A percentile compares a stretch with the other conserved stretches of the same genome.
Evolutionary conservation across 2,113 vertebrate species (phyloP).

Genomic region (Eulacestoma nigropectus): DNA sequence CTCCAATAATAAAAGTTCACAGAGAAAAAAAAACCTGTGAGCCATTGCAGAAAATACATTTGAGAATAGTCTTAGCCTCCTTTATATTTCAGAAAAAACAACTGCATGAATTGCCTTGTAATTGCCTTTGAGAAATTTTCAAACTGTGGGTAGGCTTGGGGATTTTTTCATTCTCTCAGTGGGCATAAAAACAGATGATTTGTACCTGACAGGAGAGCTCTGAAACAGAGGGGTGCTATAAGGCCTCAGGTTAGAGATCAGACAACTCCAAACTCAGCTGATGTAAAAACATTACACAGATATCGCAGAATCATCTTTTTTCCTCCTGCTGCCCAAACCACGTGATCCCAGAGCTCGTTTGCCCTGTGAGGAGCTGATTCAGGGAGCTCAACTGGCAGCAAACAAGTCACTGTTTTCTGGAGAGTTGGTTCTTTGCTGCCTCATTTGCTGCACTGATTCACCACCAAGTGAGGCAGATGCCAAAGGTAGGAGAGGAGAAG

Average conservation of each 20-base stretch:
- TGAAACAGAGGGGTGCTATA: background rate
- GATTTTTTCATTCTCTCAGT: background rate
- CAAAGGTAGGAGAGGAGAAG: background rate
- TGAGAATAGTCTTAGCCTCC: background rate
- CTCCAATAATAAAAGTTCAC: background rate
- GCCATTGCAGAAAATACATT: background rate
- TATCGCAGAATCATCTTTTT: background rate
- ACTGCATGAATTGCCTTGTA: background rate
- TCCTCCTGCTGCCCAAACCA: background rate
- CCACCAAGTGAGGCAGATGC: background rate
- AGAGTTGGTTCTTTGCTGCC: background rate
- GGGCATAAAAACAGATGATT: background rate
- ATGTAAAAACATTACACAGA: background rate
- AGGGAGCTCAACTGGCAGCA: background rate
- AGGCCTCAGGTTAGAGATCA: background rate
- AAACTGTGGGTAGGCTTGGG: background rate
- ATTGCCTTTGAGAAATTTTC: background rate
- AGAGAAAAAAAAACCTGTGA: background rate
- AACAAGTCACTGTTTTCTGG: background rate
- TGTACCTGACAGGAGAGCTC: background rate
- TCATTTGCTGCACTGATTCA: conserved; percentile 23
- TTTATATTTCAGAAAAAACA: background rate
- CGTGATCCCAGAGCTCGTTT: background rate
- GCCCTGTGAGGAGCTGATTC: background rate
- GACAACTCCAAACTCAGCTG: background rate